A percentile compares a stretch with the other conserved stretches of the same genome.
phyloP scores from a whole-genome alignment of 2,888 invertebrate species.

The Hermaeophaga mercurialis region DNA sequence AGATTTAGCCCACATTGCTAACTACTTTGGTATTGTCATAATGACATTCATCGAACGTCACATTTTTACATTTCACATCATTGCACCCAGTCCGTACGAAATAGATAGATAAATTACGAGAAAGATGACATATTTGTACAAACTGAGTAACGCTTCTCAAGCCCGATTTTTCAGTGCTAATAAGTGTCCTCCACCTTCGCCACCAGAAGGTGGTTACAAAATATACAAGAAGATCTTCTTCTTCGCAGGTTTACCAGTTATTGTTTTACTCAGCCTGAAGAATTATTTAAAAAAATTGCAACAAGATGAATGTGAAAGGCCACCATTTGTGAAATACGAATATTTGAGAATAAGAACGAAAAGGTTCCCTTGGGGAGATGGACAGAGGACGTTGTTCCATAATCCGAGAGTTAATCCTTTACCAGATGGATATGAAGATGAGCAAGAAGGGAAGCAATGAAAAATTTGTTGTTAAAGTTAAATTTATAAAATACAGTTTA shows the following conservation, averaged over 20 bases:
- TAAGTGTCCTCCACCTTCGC: constrained; percentile 20
- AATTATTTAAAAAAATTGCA: constrained; percentile 60
- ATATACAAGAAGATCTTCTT: constrained; percentile 78
- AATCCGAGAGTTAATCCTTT: constrained; percentile 78
- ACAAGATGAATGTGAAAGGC: constrained; percentile 55
- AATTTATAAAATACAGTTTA: too few relatives aligned
- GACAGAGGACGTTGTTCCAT: constrained; percentile 83
- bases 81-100: too few relatives aligned
- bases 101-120: too few relatives aligned
- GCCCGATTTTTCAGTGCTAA: too few relatives aligned
- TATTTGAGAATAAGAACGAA: constrained; percentile 77
- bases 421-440: constrained; percentile 79
- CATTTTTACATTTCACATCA: too few relatives aligned
- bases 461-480: too few relatives aligned
- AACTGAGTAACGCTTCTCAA: too few relatives aligned
- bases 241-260: constrained; percentile 77
- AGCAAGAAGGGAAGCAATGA: too few relatives aligned
- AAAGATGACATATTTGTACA: too few relatives aligned
- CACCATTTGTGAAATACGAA: constrained; percentile 77
- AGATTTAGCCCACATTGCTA: too few relatives aligned
- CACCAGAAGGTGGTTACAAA: constrained; percentile 63
- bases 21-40: too few relatives aligned
- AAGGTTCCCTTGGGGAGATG: constrained; percentile 93
- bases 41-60: too few relatives aligned
- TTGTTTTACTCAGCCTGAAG: constrained; percentile 69